Evolutionary conservation across 2,888 invertebrate genomes (phyloP).

Genomic region (Labia minor): DNA sequence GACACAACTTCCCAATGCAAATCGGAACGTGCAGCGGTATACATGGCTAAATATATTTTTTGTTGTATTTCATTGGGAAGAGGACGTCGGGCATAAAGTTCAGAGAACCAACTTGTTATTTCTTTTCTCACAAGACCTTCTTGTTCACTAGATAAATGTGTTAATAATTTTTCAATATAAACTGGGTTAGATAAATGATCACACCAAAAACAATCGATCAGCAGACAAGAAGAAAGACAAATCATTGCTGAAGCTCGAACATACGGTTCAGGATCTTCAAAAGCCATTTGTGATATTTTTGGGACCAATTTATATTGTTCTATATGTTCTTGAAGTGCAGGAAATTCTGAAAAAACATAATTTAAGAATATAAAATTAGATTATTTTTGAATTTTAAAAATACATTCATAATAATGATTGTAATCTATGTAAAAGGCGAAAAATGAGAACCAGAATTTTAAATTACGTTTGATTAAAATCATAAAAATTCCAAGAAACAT

Average conservation of each 20-base stretch:
- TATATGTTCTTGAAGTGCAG: constrained; percentile 62
- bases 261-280: constrained; percentile 60
- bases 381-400: no score
- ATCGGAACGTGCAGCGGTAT: constrained; percentile 54
- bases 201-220: constrained; percentile 57
- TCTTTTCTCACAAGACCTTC: constrained; percentile 70
- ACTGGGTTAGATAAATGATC: constrained; percentile 46
- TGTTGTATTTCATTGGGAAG: neutral
- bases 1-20: constrained; percentile 76
- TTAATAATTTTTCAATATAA: constrained; percentile 48
- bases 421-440: neutral
- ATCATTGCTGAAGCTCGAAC: constrained; percentile 64
- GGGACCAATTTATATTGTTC: constrained; percentile 52
- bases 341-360: constrained; percentile 57
- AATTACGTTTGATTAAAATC: no score
- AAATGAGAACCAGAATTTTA: neutral
- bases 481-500: no score
- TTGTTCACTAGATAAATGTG: constrained; percentile 51
- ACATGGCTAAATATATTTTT: constrained; percentile 39
- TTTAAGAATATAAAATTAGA: no score
- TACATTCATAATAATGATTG: neutral
- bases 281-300: constrained; percentile 52
- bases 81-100: constrained; percentile 42
- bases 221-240: constrained; percentile 56
- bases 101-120: constrained; percentile 53